Conservation (phyloP, 2,797 vertebrate species). For the Sparidentex hasta region DNA sequence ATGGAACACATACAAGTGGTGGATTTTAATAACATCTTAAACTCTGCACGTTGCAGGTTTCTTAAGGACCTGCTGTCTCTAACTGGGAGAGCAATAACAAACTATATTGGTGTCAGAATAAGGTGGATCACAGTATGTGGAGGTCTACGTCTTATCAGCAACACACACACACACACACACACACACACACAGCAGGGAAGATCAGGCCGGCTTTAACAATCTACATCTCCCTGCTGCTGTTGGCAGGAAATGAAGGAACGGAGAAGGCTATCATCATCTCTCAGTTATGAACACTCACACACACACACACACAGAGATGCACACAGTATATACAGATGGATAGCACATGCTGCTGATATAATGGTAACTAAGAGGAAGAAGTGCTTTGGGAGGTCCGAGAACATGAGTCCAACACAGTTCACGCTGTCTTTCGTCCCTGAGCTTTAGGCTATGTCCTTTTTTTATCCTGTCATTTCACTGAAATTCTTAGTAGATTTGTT, state of each 20-base stretch:
- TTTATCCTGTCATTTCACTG: background rate
- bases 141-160: constrained; percentile 9
- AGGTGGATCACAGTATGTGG: background rate
- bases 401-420: background rate
- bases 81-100: background rate
- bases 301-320: constrained; percentile 11
- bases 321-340: constrained; percentile 28
- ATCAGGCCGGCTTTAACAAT: constrained; percentile 21
- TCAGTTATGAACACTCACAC: background rate
- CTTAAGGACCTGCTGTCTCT: background rate
- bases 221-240: constrained; percentile 32
- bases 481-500: background rate
- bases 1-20: background rate
- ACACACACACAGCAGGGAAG: constrained; percentile 8
- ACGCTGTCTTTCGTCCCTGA: background rate
- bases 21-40: constrained; percentile 3
- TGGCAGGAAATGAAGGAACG: constrained; percentile 59
- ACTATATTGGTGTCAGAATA: background rate
- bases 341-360: constrained; percentile 27
- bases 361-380: constrained; percentile 8
- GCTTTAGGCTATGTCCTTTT: background rate
- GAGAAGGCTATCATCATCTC: constrained; percentile 29
- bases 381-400: constrained; percentile 19
- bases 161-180: background rate
- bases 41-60: background rate